Conservation (phyloP, 2,888 invertebrate species). For the Sarcophaga carnaria region DNA sequence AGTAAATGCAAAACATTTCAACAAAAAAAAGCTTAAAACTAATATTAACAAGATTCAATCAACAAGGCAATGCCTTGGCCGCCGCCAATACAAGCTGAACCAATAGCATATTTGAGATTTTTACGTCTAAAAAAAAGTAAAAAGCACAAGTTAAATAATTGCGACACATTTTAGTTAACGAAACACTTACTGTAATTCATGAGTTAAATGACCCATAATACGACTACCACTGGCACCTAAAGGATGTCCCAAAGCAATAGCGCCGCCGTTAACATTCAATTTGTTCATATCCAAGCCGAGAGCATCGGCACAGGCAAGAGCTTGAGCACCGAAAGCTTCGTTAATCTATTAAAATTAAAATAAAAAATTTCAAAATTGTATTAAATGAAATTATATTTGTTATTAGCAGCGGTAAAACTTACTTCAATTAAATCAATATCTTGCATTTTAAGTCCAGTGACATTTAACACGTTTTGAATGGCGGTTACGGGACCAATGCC, state of each 20-base stretch:
- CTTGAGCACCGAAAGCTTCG: constrained; percentile 98
- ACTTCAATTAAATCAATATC: constrained; percentile 97
- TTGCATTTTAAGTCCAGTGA: constrained; percentile 89
- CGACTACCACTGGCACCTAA: constrained; percentile 96
- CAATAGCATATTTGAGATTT: constrained; percentile 92
- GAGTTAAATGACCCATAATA: constrained; percentile 94
- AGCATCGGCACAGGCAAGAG: constrained; percentile 94
- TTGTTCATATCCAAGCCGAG: constrained; percentile 92
- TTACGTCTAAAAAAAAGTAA: constrained; percentile 85
- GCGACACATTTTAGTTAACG: background rate
- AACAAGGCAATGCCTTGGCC: constrained; percentile 98
- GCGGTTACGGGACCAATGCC: constrained; percentile 98
- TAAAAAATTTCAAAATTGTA: background rate
- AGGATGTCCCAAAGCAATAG: constrained; percentile 98
- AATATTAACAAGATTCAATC: constrained; percentile 85
- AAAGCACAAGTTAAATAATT: background rate
- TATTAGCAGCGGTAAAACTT: constrained; percentile 55
- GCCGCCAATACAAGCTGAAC: constrained; percentile 98
- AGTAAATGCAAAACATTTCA: constrained; percentile 68
- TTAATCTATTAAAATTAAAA: constrained; percentile 88
- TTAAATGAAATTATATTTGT: background rate
- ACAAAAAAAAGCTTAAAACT: constrained; percentile 28
- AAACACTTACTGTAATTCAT: constrained; percentile 90
- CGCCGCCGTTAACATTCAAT: constrained; percentile 97
- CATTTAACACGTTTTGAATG: constrained; percentile 91